Evolutionary conservation across 2,888 invertebrate genomes (phyloP).

Genomic region (Tuta absoluta): DNA sequence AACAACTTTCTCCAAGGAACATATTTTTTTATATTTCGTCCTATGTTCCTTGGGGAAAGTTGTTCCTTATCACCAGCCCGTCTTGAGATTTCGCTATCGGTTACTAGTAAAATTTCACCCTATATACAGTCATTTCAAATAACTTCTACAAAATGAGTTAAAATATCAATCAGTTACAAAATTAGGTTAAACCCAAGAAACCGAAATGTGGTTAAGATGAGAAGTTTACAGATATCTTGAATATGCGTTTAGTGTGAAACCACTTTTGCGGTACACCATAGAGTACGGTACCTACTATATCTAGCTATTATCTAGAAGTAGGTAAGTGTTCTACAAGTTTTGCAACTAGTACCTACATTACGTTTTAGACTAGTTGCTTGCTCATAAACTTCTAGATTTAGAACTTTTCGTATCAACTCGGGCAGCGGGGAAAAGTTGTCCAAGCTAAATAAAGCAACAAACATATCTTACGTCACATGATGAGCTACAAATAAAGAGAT

Average conservation of each 20-base stretch:
- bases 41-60: too few species aligned
- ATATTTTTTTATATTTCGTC: too few species aligned
- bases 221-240: neutral
- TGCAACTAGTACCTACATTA: neutral
- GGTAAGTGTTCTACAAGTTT: slow-evolving; percentile 24
- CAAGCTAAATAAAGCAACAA: neutral
- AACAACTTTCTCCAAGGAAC: too few species aligned
- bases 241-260: neutral
- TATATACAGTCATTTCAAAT: neutral
- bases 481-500: neutral
- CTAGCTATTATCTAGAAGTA: slow-evolving; percentile 28
- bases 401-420: slow-evolving; percentile 9
- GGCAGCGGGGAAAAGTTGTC: neutral
- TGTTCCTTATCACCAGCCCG: too few species aligned
- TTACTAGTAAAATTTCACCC: too few species aligned
- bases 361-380: slow-evolving; percentile 4
- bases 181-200: neutral
- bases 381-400: slow-evolving; percentile 16
- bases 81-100: too few species aligned
- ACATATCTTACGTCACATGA: neutral
- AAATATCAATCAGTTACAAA: neutral
- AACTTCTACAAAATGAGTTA: neutral
- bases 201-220: neutral
- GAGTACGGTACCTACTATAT: slow-evolving; percentile 2
- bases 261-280: slow-evolving; percentile 11